Base-by-base conservation (phyloP, 2,113 vertebrate genomes). In the Vanacampus margaritifer region DNA sequence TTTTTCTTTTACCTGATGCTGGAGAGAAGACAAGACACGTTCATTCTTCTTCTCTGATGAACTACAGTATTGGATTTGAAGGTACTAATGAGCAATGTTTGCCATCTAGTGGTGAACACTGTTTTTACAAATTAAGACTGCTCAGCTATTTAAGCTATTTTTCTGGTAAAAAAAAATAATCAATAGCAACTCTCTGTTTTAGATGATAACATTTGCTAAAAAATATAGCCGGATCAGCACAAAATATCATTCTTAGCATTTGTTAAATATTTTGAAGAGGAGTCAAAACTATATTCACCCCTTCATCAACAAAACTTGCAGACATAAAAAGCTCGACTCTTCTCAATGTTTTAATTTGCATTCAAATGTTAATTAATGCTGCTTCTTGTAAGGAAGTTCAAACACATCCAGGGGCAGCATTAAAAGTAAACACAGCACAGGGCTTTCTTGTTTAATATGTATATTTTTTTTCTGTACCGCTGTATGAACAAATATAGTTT, bases 311-410 rank as follows among this genome's bases (percentile, higher is more conserved):
- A 64, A 78, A 65, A 32, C 35, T 72, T 32, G 43, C 58, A 39
- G 16, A 59, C 46, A 67, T 71, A 24, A 75, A 76, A 69, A 65
- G 23, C 43, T 68, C 66, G 64, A 26, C 67, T 75, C 80, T 76
- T 71, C 61, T 72, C 56, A 67, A 60, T 69, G 64, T 82, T 60
- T 82, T 68, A 65, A 67, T 83, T 80, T 77, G 66, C 66, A 75
- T 82, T 81, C 54, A 79, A 79, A 82, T 78, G 79, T 86, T 82
- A 82, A 81, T 85, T 73, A 65, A 83, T 72, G 78, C 71, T 78
- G 54, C 63, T 68, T 69, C 79, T 73, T 81, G 51, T 67, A 35
- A 71, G n/a, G 68, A 82, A 67, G 73, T 74, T 85, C 65, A 79
- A 24, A 58, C 77, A 81, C 67, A 79, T 70, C 65, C 43, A 50